Base-by-base conservation (phyloP, 2,113 vertebrate genomes). In the Hucho hucho region DNA sequence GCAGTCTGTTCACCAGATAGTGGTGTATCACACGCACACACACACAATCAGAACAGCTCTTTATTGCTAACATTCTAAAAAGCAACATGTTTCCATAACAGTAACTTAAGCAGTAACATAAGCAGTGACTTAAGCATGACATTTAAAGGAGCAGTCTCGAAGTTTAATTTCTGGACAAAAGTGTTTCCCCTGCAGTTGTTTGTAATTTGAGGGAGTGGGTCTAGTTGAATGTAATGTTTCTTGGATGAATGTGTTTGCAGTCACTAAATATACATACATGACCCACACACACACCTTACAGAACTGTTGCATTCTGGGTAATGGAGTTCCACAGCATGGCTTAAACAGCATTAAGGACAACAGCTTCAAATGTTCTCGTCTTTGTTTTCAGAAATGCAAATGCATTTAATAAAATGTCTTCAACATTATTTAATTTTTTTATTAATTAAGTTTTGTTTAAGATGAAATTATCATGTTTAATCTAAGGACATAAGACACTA, bases 61-160 rank as follows among this genome's bases (percentile, higher is more conserved):
- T 81, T 81, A 81, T 77, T 81, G 79, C 75, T 81, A 77, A 70
- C 46, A 75, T 75, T 64, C 29, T 69, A 71, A 26, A 65, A 61
- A 26, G 53, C 24, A 29, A 12, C 72, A 37, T 24, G 43, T 11
- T 4, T 56, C 65, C 43, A 16, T 74, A 81, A 69, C 22, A 70
- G 75, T 67, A 63, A 74, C 47, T 58, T 49, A 69, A 43, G 46
- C 28, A 72, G 64, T 46, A 59, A n/a, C n/a, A n/a, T n/a, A n/a
- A n/a, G n/a, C n/a, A n/a, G n/a, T n/a, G n/a, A 69, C 58, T 64
- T 6, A 1, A 29, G 2, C 3, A 16, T 53, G 13, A 53, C 16
- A 49, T 13, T 49, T 14, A 49, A 4, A 53, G 16, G 49, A 53
- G 49, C 49, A 53, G 16, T 4, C 49, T 53, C 14, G 12, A 13